Conservation (phyloP, 2,888 invertebrate genomes). For the Augochlorella aurata region DNA sequence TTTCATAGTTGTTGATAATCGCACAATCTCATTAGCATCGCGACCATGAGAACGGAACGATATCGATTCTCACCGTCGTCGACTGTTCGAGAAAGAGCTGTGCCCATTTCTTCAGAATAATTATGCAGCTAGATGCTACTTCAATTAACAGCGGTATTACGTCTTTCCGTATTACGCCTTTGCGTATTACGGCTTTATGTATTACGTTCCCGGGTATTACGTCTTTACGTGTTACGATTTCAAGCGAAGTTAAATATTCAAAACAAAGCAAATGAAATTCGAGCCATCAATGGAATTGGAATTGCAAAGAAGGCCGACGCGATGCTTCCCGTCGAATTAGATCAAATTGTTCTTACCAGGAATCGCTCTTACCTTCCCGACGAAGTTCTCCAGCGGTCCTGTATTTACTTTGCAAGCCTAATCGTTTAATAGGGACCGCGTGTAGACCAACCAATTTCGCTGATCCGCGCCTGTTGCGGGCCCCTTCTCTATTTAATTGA, state of each 20-base stretch:
- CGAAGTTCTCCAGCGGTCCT: neutral
- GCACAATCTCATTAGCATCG: too few relatives aligned
- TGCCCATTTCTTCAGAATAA: too few relatives aligned
- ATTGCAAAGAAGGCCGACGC: neutral
- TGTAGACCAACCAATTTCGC: neutral
- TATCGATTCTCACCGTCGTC: too few relatives aligned
- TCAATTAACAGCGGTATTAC: neutral
- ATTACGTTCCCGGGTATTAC: too few relatives aligned
- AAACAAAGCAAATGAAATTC: neutral
- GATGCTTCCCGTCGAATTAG: neutral
- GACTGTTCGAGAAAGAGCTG: too few relatives aligned
- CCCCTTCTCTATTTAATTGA: slow-evolving; percentile 38
- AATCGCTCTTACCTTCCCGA: too few relatives aligned
- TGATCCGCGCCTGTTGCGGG: slow-evolving; percentile 14
- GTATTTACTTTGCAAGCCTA: neutral
- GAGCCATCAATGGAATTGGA: neutral
- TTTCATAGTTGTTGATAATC: too few relatives aligned
- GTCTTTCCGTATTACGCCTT: too few relatives aligned
- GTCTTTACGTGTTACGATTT: neutral
- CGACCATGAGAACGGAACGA: too few relatives aligned
- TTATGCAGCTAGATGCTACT: too few relatives aligned
- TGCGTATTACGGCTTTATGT: too few relatives aligned
- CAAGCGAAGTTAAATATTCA: neutral
- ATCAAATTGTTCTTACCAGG: neutral
- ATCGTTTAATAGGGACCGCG: neutral